These are phyloP conservation scores for Lochmaea capreae DNA, from an alignment of 2,888 invertebrate species.

Conservation along the genomic window DNA sequence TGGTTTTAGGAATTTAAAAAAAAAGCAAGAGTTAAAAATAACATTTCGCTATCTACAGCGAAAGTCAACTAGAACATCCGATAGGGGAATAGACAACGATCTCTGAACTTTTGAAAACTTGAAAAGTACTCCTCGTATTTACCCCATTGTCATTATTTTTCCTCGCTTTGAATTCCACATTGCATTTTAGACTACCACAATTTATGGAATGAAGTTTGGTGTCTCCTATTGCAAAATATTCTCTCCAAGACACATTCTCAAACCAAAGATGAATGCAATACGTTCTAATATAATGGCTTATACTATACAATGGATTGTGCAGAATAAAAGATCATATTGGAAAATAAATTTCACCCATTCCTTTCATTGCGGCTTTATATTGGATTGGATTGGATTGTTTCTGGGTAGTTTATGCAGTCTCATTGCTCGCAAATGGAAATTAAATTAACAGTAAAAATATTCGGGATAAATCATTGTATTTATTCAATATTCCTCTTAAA, in stretches of 20 bases:
- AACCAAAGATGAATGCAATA: slow-evolving; percentile 8
- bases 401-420: slow-evolving; percentile 3
- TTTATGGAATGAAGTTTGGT: background rate
- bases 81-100: too few species aligned
- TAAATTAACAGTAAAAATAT: too few species aligned
- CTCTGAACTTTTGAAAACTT: too few species aligned
- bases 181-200: background rate
- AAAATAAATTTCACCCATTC: background rate
- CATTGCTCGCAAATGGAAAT: background rate
- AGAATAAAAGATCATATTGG: slow-evolving; percentile 13
- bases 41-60: too few species aligned
- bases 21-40: too few species aligned
- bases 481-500: too few species aligned
- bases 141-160: too few species aligned
- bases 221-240: background rate
- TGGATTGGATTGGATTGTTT: slow-evolving; percentile 7
- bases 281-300: slow-evolving; percentile 9
- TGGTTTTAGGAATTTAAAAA: too few species aligned
- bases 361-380: slow-evolving; percentile 10
- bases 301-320: background rate
- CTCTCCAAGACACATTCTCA: slow-evolving; percentile 1
- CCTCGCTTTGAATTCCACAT: too few species aligned
- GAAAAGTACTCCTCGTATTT: too few species aligned
- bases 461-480: too few species aligned
- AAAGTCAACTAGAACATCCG: too few species aligned